A percentile compares a stretch with the other conserved stretches of the same genome.
phyloP scores from a whole-genome alignment of 2,888 invertebrate genomes.

The Mimas tiliae region DNA sequence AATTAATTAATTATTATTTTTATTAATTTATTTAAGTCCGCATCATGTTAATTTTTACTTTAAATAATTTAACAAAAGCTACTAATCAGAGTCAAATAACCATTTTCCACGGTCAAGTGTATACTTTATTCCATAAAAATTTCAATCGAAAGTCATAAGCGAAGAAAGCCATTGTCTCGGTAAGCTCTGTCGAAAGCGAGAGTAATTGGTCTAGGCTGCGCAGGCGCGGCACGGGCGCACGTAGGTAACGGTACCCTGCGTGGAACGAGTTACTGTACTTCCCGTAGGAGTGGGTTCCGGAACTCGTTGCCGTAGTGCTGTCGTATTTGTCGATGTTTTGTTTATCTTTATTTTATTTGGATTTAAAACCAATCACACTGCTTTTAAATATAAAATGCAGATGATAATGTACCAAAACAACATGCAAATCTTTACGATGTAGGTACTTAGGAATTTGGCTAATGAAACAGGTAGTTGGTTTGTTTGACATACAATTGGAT shows the following conservation, averaged over 20 bases:
- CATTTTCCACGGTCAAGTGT: not conserved
- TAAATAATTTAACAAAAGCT: too few species aligned
- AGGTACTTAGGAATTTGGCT: not conserved
- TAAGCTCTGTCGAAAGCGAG: constrained; percentile 73
- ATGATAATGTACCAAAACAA: not conserved
- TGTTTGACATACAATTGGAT: not conserved
- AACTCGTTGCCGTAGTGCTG: constrained; percentile 1
- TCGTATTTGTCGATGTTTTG: not conserved
- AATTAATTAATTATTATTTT: too few species aligned
- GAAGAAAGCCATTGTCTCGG: constrained; percentile 63
- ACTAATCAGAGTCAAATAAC: not conserved
- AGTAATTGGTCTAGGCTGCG: constrained; percentile 62
- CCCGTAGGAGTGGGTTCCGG: constrained; percentile 59
- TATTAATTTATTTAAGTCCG: too few species aligned
- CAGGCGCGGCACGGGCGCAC: constrained; percentile 49
- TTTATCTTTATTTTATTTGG: constrained; percentile 9
- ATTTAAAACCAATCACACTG: not conserved
- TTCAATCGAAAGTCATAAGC: constrained; percentile 31
- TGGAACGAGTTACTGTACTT: constrained; percentile 62
- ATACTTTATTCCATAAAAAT: constrained; percentile 3
- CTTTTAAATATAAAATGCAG: not conserved
- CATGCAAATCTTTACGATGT: not conserved
- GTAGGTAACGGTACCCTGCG: constrained; percentile 68
- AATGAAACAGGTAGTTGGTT: not conserved
- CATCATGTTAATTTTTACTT: too few species aligned